Evolutionary conservation across 2,888 invertebrate species (phyloP).

Genomic region (Cyclophora punctaria): DNA sequence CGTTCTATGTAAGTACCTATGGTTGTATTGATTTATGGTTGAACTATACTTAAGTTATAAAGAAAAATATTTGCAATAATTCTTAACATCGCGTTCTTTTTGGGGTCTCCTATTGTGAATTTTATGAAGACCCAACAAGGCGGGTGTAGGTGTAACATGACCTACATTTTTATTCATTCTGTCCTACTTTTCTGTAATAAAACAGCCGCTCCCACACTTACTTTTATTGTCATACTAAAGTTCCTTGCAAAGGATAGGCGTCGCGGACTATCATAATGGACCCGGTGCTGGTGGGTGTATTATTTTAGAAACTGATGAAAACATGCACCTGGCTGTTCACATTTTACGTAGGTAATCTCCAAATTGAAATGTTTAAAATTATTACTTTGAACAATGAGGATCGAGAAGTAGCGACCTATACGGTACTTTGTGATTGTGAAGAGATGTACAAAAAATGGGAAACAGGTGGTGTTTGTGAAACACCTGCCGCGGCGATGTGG

Average conservation of each 20-base stretch:
- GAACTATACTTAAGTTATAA: no score
- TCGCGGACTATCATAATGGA: no score
- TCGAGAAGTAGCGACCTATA: slow-evolving; percentile 16
- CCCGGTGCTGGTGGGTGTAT: no score
- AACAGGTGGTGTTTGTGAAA: slow-evolving; percentile 50
- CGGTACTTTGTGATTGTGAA: slow-evolving; percentile 23
- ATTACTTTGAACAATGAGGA: slow-evolving; percentile 19
- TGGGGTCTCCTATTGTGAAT: no score
- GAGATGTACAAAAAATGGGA: slow-evolving; percentile 48
- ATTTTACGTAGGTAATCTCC: slow-evolving; percentile 3
- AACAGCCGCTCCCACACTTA: slow-evolving; percentile 18
- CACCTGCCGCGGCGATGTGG: slow-evolving; percentile 41
- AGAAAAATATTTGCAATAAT: no score
- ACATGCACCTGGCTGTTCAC: slow-evolving; percentile 2
- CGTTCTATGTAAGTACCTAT: no score
- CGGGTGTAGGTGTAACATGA: slow-evolving; percentile 13
- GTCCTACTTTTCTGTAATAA: slow-evolving; percentile 19
- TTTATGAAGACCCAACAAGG: slow-evolving; percentile 2
- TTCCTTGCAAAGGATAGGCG: slow-evolving; percentile 1
- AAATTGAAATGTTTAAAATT: slow-evolving; percentile 8
- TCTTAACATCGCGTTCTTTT: not conserved
- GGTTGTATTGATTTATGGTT: no score
- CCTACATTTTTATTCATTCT: slow-evolving; percentile 24
- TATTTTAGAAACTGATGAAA: no score
- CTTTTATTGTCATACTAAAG: slow-evolving; percentile 9